phyloP scores from a whole-genome alignment of 1,140 invertebrate species.

The Brachystomella parvula region DNA sequence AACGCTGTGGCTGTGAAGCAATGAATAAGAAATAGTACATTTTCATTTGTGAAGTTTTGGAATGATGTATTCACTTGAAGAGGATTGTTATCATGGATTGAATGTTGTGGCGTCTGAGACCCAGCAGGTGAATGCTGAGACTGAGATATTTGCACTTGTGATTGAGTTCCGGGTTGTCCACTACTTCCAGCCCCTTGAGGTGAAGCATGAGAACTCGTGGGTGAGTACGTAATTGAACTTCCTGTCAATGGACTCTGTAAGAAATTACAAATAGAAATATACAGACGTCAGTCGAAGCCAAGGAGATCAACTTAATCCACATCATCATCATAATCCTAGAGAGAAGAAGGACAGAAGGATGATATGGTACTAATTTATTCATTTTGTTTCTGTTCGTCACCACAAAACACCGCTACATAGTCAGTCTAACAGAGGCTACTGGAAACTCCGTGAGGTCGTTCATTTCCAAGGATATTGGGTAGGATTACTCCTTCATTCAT shows the following conservation, averaged over 20 bases:
- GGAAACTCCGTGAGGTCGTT: no score
- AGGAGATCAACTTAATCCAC: not conserved
- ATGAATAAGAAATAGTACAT: no score
- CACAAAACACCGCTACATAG: no score
- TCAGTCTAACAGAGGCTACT: no score
- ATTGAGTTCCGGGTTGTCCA: conserved; percentile 7
- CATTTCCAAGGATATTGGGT: no score
- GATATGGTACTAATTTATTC: not conserved
- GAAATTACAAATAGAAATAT: conserved; percentile 31
- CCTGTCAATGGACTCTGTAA: conserved; percentile 61
- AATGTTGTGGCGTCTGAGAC: conserved; percentile 25
- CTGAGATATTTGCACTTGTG: conserved; percentile 18
- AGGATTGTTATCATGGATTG: conserved; percentile 38
- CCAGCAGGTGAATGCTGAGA: conserved; percentile 17
- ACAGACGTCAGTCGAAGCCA: not conserved
- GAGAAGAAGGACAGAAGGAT: not conserved
- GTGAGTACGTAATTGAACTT: conserved; percentile 63
- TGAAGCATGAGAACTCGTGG: conserved; percentile 47
- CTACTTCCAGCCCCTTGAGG: conserved; percentile 3
- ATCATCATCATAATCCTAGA: not conserved
- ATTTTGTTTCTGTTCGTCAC: not conserved
- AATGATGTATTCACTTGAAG: conserved; percentile 34
- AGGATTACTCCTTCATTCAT: no score
- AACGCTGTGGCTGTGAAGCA: no score
- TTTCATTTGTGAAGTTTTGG: conserved; percentile 32